Percentiles rank a stretch among this genome's conserved stretches.
Evolutionary conservation across 2,797 vertebrate species (phyloP).

Genomic region (Adelosebastes latens): DNA sequence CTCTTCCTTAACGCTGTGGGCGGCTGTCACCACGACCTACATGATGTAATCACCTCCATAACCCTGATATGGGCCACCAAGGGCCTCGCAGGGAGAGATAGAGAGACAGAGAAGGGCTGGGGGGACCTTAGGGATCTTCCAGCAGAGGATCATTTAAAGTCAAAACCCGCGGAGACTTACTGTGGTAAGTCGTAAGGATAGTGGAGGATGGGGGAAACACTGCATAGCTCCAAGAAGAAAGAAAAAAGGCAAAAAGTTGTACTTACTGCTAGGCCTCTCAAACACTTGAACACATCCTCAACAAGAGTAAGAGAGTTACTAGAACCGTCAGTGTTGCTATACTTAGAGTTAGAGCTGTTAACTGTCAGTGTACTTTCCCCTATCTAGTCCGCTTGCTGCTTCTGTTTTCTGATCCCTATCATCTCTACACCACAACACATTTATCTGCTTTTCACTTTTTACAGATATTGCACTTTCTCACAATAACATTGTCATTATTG

Average conservation of each 20-base stretch:
- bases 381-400: background rate
- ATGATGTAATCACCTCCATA: conserved; percentile 83
- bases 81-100: conserved; percentile 55
- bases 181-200: background rate
- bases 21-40: conserved; percentile 82
- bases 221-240: background rate
- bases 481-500: background rate
- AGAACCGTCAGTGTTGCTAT: background rate
- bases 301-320: background rate
- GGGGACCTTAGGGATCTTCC: conserved; percentile 42
- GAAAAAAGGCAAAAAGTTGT: background rate
- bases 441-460: background rate
- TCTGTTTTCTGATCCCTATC: background rate
- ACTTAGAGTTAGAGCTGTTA: too few relatives aligned
- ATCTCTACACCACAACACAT: background rate
- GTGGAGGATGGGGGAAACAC: background rate
- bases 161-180: conserved; percentile 25
- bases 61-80: conserved; percentile 73
- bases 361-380: background rate
- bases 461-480: background rate
- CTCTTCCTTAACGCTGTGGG: conserved; percentile 70
- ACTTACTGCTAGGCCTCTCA: background rate
- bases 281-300: conserved; percentile 4
- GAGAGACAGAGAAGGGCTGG: conserved; percentile 23
- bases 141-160: conserved; percentile 52